A percentile compares a stretch with the other conserved stretches of the same genome.
Conservation (phyloP, 2,888 invertebrate genomes). For the Eristalis tenax region DNA sequence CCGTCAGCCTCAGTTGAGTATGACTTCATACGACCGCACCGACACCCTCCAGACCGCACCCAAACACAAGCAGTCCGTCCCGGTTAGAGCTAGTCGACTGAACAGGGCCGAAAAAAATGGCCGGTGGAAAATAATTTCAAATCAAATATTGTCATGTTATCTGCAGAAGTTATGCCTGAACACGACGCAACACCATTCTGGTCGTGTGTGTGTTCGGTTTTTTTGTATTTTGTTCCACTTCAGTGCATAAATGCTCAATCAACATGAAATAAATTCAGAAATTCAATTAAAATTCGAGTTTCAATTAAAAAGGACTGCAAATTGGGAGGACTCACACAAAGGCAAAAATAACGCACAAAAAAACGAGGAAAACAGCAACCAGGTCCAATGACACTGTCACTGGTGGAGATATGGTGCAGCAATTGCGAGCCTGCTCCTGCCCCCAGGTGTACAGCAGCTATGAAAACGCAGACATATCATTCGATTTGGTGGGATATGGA, state of each 20-base stretch:
- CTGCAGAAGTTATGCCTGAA: slow-evolving; percentile 64
- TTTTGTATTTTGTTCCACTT: slow-evolving; percentile 17
- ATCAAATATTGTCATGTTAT: slow-evolving; percentile 72
- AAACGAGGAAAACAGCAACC: neutral
- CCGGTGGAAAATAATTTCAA: slow-evolving; percentile 51
- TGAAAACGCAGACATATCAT: slow-evolving; percentile 39
- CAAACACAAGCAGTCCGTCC: neutral
- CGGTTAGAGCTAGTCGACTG: neutral
- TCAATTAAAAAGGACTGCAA: slow-evolving; percentile 72
- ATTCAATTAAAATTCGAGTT: slow-evolving; percentile 72
- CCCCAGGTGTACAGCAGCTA: slow-evolving; percentile 41
- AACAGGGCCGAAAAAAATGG: slow-evolving; percentile 9
- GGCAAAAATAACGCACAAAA: neutral
- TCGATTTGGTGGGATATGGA: neutral
- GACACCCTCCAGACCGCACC: slow-evolving; percentile 1
- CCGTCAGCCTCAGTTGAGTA: slow-evolving; percentile 1
- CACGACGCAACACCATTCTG: slow-evolving; percentile 44
- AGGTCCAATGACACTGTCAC: neutral
- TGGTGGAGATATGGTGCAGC: slow-evolving; percentile 20
- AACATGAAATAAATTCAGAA: slow-evolving; percentile 72
- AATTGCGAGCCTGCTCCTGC: slow-evolving; percentile 3
- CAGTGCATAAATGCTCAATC: slow-evolving; percentile 71
- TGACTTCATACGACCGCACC: neutral
- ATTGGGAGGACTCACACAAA: slow-evolving; percentile 53
- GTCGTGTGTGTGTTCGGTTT: slow-evolving; percentile 21